Evolutionary conservation across 2,113 vertebrate genomes (phyloP).

Genomic region (Nipponia nippon): DNA sequence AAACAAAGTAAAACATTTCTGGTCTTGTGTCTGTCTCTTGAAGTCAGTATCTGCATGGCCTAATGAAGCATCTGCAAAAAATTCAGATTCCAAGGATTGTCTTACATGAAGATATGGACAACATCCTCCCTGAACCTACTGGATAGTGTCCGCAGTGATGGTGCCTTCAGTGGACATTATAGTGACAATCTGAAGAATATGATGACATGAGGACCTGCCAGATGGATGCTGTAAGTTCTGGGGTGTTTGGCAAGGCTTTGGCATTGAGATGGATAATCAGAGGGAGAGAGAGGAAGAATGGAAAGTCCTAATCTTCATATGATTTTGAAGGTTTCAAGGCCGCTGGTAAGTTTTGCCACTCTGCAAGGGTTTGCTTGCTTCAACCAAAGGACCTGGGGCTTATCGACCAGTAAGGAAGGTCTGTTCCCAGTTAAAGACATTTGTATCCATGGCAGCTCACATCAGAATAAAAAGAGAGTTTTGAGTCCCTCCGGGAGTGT

Average conservation of each 20-base stretch:
- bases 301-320: neutral
- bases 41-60: neutral
- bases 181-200: neutral
- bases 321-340: neutral
- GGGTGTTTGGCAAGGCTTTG: neutral
- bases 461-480: neutral
- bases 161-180: neutral
- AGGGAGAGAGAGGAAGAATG: neutral
- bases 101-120: neutral
- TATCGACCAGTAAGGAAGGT: neutral
- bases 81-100: neutral
- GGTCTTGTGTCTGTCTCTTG: neutral
- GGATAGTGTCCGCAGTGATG: neutral
- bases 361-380: neutral
- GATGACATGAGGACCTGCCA: neutral
- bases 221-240: neutral
- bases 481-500: neutral
- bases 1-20: neutral
- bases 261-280: neutral
- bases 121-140: neutral
- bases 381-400: neutral
- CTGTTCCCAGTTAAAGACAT: neutral
- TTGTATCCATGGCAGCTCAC: slow-evolving; percentile 8
- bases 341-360: neutral
- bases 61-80: neutral